Evolutionary conservation across 1,140 invertebrate genomes (phyloP).

Genomic region (Camponotus pennsylvanicus): DNA sequence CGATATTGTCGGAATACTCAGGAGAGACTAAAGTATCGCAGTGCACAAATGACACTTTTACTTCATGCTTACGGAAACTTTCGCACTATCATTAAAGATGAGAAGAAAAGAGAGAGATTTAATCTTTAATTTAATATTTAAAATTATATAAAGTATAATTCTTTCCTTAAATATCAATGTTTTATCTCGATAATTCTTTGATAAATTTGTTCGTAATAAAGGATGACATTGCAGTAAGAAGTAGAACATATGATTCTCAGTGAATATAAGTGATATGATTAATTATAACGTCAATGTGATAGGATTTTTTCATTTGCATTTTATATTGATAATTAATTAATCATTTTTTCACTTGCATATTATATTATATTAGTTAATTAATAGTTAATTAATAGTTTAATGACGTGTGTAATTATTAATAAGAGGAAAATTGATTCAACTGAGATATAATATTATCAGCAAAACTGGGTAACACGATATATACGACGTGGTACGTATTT

Average conservation of each 20-base stretch:
- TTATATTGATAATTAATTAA: constrained; percentile 1
- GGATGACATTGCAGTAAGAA: neutral
- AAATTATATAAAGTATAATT: too few species aligned
- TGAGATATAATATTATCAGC: constrained; percentile 46
- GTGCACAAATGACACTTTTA: neutral
- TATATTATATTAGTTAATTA: neutral
- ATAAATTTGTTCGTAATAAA: neutral
- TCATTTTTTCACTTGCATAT: neutral
- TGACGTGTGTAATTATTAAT: neutral
- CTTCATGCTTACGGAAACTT: neutral
- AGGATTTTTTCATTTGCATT: neutral
- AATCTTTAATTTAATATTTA: neutral
- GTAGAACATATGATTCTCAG: neutral
- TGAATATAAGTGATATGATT: neutral
- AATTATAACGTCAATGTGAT: neutral
- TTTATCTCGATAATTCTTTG: too few species aligned
- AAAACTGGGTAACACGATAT: constrained; percentile 28
- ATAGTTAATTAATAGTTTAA: constrained; percentile 20
- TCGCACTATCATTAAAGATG: neutral
- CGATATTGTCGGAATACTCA: neutral
- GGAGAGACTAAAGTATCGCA: neutral
- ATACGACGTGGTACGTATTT: constrained; percentile 26
- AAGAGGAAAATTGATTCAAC: constrained; percentile 39
- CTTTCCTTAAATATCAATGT: too few species aligned
- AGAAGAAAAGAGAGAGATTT: too few species aligned